Conservation (phyloP, 2,888 invertebrate species). For the Alloscopus bannaensis region DNA sequence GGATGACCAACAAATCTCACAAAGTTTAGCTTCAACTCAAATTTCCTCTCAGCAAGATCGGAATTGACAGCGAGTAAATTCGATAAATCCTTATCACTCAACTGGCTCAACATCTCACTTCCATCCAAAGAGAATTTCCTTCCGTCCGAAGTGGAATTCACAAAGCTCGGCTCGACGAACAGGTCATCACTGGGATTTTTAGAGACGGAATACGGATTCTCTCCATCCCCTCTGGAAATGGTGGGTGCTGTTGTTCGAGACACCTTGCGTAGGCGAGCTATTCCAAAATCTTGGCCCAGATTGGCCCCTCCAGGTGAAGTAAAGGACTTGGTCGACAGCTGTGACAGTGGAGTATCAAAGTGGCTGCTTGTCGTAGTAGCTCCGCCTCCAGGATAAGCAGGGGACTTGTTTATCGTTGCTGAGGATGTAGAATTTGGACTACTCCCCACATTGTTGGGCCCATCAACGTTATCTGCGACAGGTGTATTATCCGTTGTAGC, state of each 20-base stretch:
- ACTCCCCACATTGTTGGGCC: background rate
- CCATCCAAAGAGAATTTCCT: slow-evolving; percentile 56
- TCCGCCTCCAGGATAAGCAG: slow-evolving; percentile 22
- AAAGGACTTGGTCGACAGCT: slow-evolving; percentile 39
- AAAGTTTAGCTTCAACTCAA: slow-evolving; percentile 81
- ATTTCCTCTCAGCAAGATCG: slow-evolving; percentile 86
- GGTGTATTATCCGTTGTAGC: background rate
- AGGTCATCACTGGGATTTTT: slow-evolving; percentile 61
- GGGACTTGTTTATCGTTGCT: slow-evolving; percentile 4
- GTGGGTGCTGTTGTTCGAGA: slow-evolving; percentile 54
- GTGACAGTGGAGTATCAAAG: slow-evolving; percentile 43
- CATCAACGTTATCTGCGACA: background rate
- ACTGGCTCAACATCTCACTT: slow-evolving; percentile 64
- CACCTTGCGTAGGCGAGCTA: slow-evolving; percentile 39
- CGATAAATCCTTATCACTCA: slow-evolving; percentile 80
- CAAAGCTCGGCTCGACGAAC: slow-evolving; percentile 39
- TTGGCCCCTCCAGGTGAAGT: slow-evolving; percentile 11
- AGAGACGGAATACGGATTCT: slow-evolving; percentile 66
- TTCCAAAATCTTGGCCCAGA: slow-evolving; percentile 33
- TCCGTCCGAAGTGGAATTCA: slow-evolving; percentile 35
- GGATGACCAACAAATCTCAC: slow-evolving; percentile 97
- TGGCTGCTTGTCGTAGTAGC: slow-evolving; percentile 29
- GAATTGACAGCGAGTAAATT: slow-evolving; percentile 93
- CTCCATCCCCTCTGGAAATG: slow-evolving; percentile 52
- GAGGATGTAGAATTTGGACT: background rate